phyloP scores from a whole-genome alignment of 2,113 vertebrate genomes.

The Zapornia atra region DNA sequence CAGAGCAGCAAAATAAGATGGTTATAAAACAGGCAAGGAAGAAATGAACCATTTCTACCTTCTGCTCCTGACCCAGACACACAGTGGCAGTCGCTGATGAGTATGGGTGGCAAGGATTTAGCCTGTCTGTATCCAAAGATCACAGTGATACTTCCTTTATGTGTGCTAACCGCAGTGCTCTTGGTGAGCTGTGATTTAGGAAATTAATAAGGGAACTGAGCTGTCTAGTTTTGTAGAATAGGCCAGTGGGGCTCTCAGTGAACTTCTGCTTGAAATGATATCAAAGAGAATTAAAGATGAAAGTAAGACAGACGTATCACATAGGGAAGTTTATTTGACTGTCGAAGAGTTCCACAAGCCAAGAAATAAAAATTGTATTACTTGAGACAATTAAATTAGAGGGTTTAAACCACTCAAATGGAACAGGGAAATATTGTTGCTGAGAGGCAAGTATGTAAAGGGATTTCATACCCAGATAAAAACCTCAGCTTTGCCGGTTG shows the following conservation, averaged over 20 bases:
- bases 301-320: neutral
- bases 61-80: neutral
- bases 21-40: neutral
- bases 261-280: neutral
- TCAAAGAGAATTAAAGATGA: neutral
- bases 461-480: neutral
- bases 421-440: neutral
- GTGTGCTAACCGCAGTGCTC: neutral
- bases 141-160: neutral
- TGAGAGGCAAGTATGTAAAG: neutral
- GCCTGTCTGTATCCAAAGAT: neutral
- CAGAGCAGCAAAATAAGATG: neutral
- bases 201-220: neutral
- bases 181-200: neutral
- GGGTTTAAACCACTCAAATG: neutral
- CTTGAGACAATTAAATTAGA: neutral
- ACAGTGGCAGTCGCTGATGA: neutral
- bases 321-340: neutral
- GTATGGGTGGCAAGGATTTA: neutral
- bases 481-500: neutral
- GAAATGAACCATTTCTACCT: neutral
- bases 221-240: neutral
- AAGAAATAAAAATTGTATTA: neutral
- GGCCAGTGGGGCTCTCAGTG: neutral
- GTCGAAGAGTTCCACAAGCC: neutral